A percentile compares a stretch with the other conserved stretches of the same genome.
These are phyloP conservation scores for Miltochrista miniata DNA, from an alignment of 2,888 invertebrate species.

Conservation along the genomic window DNA sequence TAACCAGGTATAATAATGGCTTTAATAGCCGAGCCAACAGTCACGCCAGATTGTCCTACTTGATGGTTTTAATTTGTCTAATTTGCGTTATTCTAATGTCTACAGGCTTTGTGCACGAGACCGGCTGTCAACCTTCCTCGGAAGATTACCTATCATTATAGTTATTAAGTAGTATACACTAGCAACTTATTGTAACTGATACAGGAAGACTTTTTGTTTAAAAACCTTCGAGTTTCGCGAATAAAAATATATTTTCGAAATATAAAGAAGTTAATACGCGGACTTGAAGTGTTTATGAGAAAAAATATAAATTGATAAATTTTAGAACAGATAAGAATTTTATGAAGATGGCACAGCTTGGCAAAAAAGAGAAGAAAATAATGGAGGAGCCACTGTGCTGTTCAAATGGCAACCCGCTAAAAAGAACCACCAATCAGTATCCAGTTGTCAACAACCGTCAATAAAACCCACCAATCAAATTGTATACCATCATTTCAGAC, in stretches of 20 bases:
- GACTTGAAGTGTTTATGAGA: constrained; percentile 15
- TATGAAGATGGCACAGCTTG: too few species aligned
- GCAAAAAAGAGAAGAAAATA: too few species aligned
- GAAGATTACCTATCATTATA: constrained; percentile 45
- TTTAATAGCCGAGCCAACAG: constrained; percentile 31
- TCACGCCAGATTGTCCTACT: constrained; percentile 49
- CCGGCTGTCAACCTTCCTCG: constrained; percentile 47
- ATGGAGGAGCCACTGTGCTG: too few species aligned
- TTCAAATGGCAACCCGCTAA: too few species aligned
- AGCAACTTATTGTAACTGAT: constrained; percentile 30
- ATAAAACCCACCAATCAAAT: too few species aligned
- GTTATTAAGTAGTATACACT: constrained; percentile 13
- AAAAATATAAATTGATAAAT: neutral
- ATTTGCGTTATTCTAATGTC: constrained; percentile 39
- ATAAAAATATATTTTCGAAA: too few species aligned
- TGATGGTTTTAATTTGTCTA: constrained; percentile 50
- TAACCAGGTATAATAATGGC: constrained; percentile 23
- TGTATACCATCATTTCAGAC: too few species aligned
- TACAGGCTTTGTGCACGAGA: constrained; percentile 35
- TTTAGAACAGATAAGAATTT: neutral
- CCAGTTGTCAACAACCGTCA: too few species aligned
- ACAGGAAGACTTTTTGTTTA: constrained; percentile 65
- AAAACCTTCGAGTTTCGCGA: constrained; percentile 53
- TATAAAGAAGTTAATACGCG: too few species aligned
- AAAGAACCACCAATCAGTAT: too few species aligned